Evolutionary conservation across 2,888 invertebrate genomes (phyloP).

Genomic region (Mesorhabditis spiculigera): DNA sequence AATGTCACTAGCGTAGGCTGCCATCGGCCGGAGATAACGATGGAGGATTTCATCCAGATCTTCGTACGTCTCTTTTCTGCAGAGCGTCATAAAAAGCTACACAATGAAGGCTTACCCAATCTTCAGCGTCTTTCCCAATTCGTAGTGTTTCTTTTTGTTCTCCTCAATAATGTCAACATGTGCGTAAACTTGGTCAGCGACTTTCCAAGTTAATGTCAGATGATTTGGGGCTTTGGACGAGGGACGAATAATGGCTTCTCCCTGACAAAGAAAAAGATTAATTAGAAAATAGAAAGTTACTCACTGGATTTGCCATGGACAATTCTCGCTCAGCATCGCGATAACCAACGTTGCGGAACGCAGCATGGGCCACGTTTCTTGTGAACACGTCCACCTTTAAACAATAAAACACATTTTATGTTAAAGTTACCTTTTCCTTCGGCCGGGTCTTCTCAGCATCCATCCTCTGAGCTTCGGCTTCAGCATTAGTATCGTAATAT

Average conservation of each 20-base stretch:
- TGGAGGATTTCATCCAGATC: slow-evolving; percentile 99
- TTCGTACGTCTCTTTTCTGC: slow-evolving; percentile 76
- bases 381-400: too few relatives aligned
- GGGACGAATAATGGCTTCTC: slow-evolving; percentile 91
- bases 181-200: slow-evolving; percentile 85
- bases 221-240: slow-evolving; percentile 93
- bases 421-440: slow-evolving; percentile 74
- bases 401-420: too few relatives aligned
- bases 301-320: slow-evolving; percentile 78
- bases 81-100: neutral
- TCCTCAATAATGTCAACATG: slow-evolving; percentile 93
- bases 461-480: slow-evolving; percentile 74
- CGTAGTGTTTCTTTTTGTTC: slow-evolving; percentile 94
- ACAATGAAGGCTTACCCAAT: slow-evolving; percentile 11
- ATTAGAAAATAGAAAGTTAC: neutral
- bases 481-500: slow-evolving; percentile 80
- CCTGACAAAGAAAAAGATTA: slow-evolving; percentile 60
- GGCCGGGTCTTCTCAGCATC: slow-evolving; percentile 61
- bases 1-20: slow-evolving; percentile 83
- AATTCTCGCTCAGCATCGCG: slow-evolving; percentile 86
- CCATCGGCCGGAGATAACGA: slow-evolving; percentile 92
- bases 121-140: slow-evolving; percentile 69
- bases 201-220: slow-evolving; percentile 97
- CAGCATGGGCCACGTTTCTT: slow-evolving; percentile 83
- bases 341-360: slow-evolving; percentile 92